Percentiles rank a stretch among this genome's conserved stretches.
phyloP scores from a whole-genome alignment of 2,797 vertebrate species.

The Danio albolineatus region DNA sequence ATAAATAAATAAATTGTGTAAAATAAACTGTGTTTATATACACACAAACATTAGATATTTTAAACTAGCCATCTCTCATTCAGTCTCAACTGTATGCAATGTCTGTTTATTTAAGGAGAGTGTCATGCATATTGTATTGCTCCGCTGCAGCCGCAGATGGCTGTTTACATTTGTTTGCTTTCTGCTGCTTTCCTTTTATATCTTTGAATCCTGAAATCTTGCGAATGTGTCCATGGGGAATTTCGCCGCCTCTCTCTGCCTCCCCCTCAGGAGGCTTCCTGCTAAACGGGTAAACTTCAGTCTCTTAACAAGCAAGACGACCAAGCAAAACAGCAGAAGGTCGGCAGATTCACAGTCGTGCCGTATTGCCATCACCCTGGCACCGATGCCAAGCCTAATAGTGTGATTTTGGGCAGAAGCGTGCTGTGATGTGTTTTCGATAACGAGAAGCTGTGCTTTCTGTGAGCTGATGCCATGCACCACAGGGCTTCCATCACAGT shows the following conservation, averaged over 20 bases:
- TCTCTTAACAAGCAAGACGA: conserved; percentile 48
- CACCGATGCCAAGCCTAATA: conserved; percentile 36
- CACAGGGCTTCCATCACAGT: conserved; percentile 49
- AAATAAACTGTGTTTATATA: neutral
- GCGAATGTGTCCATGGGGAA: conserved; percentile 36
- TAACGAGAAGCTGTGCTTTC: conserved; percentile 48
- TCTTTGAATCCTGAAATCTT: neutral
- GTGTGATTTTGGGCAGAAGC: conserved; percentile 41
- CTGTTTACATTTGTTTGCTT: conserved; percentile 45
- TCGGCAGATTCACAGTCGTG: conserved; percentile 24
- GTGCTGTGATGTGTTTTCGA: conserved; percentile 38
- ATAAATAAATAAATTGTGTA: too few relatives aligned
- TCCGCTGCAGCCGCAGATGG: neutral
- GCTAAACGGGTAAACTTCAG: conserved; percentile 33
- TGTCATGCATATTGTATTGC: conserved; percentile 17
- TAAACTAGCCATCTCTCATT: neutral
- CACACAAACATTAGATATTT: neutral
- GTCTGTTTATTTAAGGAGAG: neutral
- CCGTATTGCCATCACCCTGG: conserved; percentile 28
- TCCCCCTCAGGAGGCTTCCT: conserved; percentile 37
- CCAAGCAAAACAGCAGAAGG: conserved; percentile 21
- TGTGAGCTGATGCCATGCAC: conserved; percentile 40
- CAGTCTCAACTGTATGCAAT: conserved; percentile 3
- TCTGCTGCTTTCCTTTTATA: conserved; percentile 40
- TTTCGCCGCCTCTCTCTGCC: conserved; percentile 19